Percentiles rank a stretch among this genome's conserved stretches.
Evolutionary conservation across 2,888 invertebrate species (phyloP).

Genomic region (Pherbina coryleti): DNA sequence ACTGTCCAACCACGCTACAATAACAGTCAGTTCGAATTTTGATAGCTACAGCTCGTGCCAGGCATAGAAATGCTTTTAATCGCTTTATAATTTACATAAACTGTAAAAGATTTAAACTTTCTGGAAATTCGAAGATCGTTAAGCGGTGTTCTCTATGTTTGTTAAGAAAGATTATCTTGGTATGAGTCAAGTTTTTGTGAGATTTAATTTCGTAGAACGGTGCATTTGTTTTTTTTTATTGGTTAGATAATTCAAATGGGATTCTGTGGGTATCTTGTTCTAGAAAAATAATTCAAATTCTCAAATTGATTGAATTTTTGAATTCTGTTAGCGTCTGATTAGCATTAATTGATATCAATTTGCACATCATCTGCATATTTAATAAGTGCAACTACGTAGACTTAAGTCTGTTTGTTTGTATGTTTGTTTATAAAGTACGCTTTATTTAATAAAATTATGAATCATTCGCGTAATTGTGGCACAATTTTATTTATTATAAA

Average conservation of each 20-base stretch:
- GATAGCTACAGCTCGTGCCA: constrained; percentile 22
- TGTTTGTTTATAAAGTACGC: neutral
- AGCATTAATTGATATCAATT: constrained; percentile 57
- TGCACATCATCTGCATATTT: constrained; percentile 45
- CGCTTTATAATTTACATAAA: neutral
- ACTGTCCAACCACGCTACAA: neutral
- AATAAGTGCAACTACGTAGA: neutral
- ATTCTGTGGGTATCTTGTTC: neutral
- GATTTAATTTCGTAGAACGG: no score
- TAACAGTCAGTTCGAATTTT: constrained; percentile 22
- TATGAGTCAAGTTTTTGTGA: no score
- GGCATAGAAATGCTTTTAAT: neutral
- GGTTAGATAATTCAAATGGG: neutral
- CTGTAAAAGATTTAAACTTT: neutral
- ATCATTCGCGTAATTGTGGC: neutral
- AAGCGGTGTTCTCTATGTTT: neutral
- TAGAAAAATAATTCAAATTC: neutral
- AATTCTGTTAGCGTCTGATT: constrained; percentile 35
- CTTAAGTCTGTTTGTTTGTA: neutral
- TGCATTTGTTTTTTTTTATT: neutral
- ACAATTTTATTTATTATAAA: neutral
- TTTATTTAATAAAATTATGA: neutral
- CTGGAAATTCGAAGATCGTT: neutral
- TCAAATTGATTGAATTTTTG: neutral
- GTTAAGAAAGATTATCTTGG: no score